These are phyloP conservation scores for Netelia virgata DNA, from an alignment of 2,888 invertebrate species.

Conservation along the genomic window DNA sequence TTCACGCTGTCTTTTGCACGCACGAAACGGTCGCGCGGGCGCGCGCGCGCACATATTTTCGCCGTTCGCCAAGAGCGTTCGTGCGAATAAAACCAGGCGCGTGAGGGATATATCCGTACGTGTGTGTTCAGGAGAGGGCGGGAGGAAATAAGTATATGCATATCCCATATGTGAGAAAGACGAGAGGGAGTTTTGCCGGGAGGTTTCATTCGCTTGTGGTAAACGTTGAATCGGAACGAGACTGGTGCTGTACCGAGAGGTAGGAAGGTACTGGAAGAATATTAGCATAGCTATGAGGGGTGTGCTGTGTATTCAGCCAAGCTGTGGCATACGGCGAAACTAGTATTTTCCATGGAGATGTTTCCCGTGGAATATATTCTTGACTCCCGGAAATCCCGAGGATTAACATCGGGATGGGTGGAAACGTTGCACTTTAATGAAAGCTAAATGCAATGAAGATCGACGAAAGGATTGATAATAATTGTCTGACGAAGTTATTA, in stretches of 20 bases:
- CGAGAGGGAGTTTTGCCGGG: slow-evolving; percentile 61
- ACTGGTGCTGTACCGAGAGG: slow-evolving; percentile 8
- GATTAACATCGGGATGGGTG: slow-evolving; percentile 11
- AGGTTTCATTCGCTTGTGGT: slow-evolving; percentile 59
- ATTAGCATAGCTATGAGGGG: slow-evolving; percentile 30
- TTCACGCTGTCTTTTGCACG: slow-evolving; percentile 83
- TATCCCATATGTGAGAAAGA: slow-evolving; percentile 36
- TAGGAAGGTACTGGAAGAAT: slow-evolving; percentile 35
- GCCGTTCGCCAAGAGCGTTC: slow-evolving; percentile 78
- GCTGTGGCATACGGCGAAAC: not conserved
- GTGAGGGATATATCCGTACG: slow-evolving; percentile 55
- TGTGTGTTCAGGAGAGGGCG: slow-evolving; percentile 41
- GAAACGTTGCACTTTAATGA: too few species aligned
- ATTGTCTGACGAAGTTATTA: not conserved
- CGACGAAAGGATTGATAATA: not conserved
- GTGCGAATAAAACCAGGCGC: slow-evolving; percentile 79
- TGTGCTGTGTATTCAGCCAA: slow-evolving; percentile 31
- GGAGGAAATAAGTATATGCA: slow-evolving; percentile 53
- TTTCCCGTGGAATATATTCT: not conserved
- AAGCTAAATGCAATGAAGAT: not conserved
- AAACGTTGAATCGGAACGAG: slow-evolving; percentile 49
- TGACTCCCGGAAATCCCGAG: not conserved
- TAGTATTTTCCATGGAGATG: not conserved
- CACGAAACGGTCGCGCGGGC: slow-evolving; percentile 73
- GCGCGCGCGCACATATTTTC: slow-evolving; percentile 32